These are phyloP conservation scores for Rhagologus leucostigma DNA, from an alignment of 2,113 vertebrate species.

Conservation along the genomic window DNA sequence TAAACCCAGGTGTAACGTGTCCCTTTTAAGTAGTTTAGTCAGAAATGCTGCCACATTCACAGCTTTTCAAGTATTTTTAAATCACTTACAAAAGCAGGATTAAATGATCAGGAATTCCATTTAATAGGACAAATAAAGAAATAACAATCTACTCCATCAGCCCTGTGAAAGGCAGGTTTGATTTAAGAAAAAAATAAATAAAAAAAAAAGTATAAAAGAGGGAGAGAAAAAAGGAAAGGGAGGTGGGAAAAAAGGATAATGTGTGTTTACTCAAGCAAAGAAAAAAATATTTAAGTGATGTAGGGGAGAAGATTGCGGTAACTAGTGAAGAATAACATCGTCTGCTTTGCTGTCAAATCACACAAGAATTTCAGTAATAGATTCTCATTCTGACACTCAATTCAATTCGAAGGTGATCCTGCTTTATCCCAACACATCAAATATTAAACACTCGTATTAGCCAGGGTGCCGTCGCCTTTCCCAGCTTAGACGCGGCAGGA, in stretches of 20 bases:
- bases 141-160: constrained; percentile 84
- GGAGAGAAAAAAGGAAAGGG: constrained; percentile 65
- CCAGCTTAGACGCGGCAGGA: constrained; percentile 82
- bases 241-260: constrained; percentile 85
- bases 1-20: neutral
- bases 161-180: constrained; percentile 69
- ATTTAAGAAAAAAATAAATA: constrained; percentile 58
- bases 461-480: constrained; percentile 93
- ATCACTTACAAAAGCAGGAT: constrained; percentile 85
- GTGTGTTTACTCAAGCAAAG: constrained; percentile 93
- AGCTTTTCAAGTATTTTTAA: constrained; percentile 81
- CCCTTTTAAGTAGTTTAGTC: constrained; percentile 63
- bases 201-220: constrained; percentile 62
- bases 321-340: constrained; percentile 92
- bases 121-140: constrained; percentile 87
- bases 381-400: constrained; percentile 99
- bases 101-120: constrained; percentile 84
- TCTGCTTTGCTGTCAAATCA: constrained; percentile 93
- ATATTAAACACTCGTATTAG: constrained; percentile 99
- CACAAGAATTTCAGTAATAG: constrained; percentile 98
- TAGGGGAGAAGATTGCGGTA: constrained; percentile 87
- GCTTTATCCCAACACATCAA: constrained; percentile 99
- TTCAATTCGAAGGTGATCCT: constrained; percentile 98
- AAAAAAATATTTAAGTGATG: constrained; percentile 97
- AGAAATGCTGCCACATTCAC: constrained; percentile 53